Percentiles rank a stretch among this genome's conserved stretches.
phyloP scores from a whole-genome alignment of 2,113 vertebrate genomes.

The Connochaetes taurinus region DNA sequence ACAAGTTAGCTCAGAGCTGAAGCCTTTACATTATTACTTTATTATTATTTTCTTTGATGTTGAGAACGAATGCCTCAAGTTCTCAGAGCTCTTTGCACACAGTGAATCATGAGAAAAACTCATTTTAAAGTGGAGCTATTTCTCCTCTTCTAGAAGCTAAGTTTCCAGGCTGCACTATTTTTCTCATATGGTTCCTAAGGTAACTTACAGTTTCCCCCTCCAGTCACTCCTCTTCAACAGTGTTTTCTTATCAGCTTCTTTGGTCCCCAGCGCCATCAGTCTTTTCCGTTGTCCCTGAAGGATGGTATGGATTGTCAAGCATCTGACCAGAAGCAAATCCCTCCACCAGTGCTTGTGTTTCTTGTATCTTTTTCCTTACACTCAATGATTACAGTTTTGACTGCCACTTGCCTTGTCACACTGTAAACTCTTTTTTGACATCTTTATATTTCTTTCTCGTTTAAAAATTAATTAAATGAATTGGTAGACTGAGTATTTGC shows the following conservation, averaged over 20 bases:
- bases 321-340: not conserved
- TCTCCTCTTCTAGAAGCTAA: not conserved
- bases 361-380: not conserved
- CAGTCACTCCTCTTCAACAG: not conserved
- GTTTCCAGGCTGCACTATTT: not conserved
- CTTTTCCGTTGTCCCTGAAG: not conserved
- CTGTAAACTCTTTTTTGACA: not conserved
- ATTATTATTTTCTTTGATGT: not conserved
- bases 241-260: not conserved
- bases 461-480: slow-evolving; percentile 32
- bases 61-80: not conserved
- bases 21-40: not conserved
- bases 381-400: not conserved
- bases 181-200: not conserved
- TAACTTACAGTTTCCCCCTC: not conserved
- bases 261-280: not conserved
- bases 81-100: not conserved
- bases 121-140: not conserved
- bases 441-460: not conserved
- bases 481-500: not conserved
- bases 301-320: not conserved
- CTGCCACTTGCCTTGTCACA: not conserved
- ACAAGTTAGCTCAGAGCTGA: not conserved
- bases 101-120: not conserved
- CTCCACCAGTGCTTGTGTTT: not conserved